Evolutionary conservation across 2,888 invertebrate species (phyloP).

Genomic region (Drosophila acutilabella): DNA sequence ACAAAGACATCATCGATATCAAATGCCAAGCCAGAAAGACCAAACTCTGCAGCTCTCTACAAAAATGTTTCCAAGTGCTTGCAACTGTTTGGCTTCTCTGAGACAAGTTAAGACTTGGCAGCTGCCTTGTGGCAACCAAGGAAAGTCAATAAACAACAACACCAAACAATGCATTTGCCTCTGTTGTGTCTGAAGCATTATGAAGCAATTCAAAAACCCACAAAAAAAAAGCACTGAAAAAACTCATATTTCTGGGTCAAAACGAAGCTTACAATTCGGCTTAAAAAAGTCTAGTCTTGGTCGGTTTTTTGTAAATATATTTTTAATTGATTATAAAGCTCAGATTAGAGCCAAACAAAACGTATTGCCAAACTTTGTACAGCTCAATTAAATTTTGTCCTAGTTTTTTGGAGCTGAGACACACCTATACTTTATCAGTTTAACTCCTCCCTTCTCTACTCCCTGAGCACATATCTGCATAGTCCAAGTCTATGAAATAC

Average conservation of each 20-base stretch:
- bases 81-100: slow-evolving; percentile 63
- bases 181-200: slow-evolving; percentile 24
- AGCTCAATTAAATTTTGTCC: slow-evolving; percentile 49
- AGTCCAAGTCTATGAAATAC: not conserved
- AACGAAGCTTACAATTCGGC: slow-evolving; percentile 30
- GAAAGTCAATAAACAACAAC: slow-evolving; percentile 16
- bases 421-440: slow-evolving; percentile 18
- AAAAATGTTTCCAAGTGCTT: slow-evolving; percentile 6
- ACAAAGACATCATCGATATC: slow-evolving; percentile 81
- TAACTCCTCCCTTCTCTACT: not conserved
- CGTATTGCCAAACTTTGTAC: slow-evolving; percentile 43
- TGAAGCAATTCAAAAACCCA: slow-evolving; percentile 29
- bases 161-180: slow-evolving; percentile 22
- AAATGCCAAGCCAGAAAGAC: slow-evolving; percentile 58
- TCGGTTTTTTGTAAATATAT: not conserved
- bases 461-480: slow-evolving; percentile 11
- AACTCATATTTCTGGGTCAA: slow-evolving; percentile 45
- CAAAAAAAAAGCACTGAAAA: not conserved
- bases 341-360: slow-evolving; percentile 28
- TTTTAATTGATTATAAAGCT: slow-evolving; percentile 53
- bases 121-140: slow-evolving; percentile 27
- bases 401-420: slow-evolving; percentile 21
- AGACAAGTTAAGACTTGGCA: slow-evolving; percentile 25
- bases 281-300: slow-evolving; percentile 11
- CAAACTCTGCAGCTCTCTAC: slow-evolving; percentile 11